Evolutionary conservation across 2,113 vertebrate species (phyloP).

Genomic region (Entelurus aequoreus): DNA sequence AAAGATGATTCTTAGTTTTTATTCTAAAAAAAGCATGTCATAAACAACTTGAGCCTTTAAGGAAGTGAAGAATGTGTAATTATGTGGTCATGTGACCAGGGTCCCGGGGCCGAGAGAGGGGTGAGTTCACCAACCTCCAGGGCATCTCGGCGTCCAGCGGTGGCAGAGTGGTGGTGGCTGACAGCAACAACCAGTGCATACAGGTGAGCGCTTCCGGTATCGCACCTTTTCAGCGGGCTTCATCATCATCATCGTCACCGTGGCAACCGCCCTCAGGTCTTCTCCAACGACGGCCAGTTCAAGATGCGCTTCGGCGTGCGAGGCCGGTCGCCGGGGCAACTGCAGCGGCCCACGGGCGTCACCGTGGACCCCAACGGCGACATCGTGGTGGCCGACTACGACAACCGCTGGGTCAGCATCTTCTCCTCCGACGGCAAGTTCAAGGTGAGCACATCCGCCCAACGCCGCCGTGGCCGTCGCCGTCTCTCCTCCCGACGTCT

Average conservation of each 20-base stretch:
- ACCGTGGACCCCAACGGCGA: constrained; percentile 90
- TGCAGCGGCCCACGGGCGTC: constrained; percentile 91
- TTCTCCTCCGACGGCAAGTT: constrained; percentile 95
- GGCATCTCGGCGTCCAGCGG: constrained; percentile 86
- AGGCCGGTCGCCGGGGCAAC: constrained; percentile 89
- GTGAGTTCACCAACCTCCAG: constrained; percentile 95
- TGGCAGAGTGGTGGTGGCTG: constrained; percentile 89
- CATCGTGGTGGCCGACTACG: constrained; percentile 93
- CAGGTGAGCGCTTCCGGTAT: constrained; percentile 73
- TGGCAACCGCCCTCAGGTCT: constrained; percentile 69
- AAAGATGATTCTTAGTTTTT: no score
- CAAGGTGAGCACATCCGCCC: constrained; percentile 74
- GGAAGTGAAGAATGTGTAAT: no score
- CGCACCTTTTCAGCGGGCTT: neutral
- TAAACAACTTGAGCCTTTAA: no score
- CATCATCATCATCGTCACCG: neutral
- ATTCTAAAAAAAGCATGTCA: no score
- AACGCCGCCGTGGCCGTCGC: no score
- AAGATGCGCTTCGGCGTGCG: constrained; percentile 92
- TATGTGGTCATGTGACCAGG: constrained; percentile 61
- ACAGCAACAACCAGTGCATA: constrained; percentile 98
- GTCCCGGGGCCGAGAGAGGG: constrained; percentile 88
- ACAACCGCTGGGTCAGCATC: constrained; percentile 98
- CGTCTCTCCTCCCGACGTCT: no score
- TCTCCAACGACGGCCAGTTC: constrained; percentile 93